Conservation (phyloP, 1,140 invertebrate genomes). For the Drosophila nigrodunni region DNA sequence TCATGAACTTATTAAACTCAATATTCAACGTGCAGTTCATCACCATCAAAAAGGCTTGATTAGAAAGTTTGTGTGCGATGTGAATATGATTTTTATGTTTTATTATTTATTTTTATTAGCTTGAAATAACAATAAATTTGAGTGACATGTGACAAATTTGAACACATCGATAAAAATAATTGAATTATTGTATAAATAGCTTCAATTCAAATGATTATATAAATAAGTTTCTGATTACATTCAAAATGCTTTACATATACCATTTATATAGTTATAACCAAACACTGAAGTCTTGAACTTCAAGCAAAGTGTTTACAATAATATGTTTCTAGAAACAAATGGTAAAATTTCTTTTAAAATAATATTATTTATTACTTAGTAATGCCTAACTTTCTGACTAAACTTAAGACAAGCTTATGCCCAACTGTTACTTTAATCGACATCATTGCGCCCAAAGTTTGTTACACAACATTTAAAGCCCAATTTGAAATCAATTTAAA, state of each 20-base stretch:
- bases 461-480: conserved; percentile 51
- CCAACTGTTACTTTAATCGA: neutral
- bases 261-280: too few relatives aligned
- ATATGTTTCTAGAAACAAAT: too few relatives aligned
- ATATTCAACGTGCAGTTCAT: conserved; percentile 54
- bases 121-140: conserved; percentile 45
- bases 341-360: too few relatives aligned
- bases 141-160: conserved; percentile 1
- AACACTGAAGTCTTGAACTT: too few relatives aligned
- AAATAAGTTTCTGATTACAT: neutral
- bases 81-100: conserved; percentile 38
- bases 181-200: neutral
- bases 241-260: too few relatives aligned
- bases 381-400: neutral
- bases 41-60: conserved; percentile 65
- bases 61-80: conserved; percentile 62
- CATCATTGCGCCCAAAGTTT: conserved; percentile 9
- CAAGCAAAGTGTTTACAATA: too few relatives aligned
- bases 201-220: neutral
- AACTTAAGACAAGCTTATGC: neutral
- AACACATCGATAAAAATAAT: conserved; percentile 1
- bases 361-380: too few relatives aligned
- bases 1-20: conserved; percentile 20
- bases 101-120: conserved; percentile 46
- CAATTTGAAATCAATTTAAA: conserved; percentile 71